These are phyloP conservation scores for Chlorops oryzae DNA, from an alignment of 1,140 invertebrate genomes.

Conservation along the genomic window DNA sequence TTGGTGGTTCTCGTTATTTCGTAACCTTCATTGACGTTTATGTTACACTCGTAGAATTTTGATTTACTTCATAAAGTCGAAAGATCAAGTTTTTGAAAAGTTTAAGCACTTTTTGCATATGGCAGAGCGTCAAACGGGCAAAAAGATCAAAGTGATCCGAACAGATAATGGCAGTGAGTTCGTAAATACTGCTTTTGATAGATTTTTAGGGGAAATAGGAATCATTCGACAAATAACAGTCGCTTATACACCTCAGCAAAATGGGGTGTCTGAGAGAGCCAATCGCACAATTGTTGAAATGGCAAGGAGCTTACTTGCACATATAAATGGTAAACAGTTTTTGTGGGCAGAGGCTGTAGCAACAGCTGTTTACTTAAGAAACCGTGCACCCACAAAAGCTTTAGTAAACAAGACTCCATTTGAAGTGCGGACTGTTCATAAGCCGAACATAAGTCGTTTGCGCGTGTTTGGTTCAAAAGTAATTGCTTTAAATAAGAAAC, in stretches of 20 bases:
- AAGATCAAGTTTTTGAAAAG: constrained; percentile 4
- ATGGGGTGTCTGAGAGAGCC: constrained; percentile 43
- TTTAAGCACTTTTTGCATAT: background rate
- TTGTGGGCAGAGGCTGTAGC: constrained; percentile 51
- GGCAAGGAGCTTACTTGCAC: constrained; percentile 29
- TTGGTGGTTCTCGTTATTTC: constrained; percentile 36
- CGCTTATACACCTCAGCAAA: constrained; percentile 46
- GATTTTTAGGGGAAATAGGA: constrained; percentile 24
- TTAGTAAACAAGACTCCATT: constrained; percentile 7
- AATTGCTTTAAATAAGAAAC: constrained; percentile 33
- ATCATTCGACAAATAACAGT: constrained; percentile 43
- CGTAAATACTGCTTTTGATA: constrained; percentile 24
- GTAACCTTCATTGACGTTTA: constrained; percentile 45
- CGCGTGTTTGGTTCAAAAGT: constrained; percentile 35
- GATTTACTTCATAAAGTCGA: constrained; percentile 39
- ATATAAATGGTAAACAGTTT: constrained; percentile 25
- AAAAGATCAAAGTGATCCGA: constrained; percentile 33
- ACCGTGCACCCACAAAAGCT: constrained; percentile 12
- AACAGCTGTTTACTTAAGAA: constrained; percentile 21
- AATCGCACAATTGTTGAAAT: constrained; percentile 22
- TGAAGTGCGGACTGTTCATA: constrained; percentile 9
- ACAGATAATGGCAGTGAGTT: constrained; percentile 48
- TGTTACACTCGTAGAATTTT: constrained; percentile 32
- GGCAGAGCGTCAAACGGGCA: constrained; percentile 26
- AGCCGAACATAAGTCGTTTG: constrained; percentile 33